These are phyloP conservation scores for Venturia canescens DNA, from an alignment of 1,140 invertebrate species.

Conservation along the genomic window DNA sequence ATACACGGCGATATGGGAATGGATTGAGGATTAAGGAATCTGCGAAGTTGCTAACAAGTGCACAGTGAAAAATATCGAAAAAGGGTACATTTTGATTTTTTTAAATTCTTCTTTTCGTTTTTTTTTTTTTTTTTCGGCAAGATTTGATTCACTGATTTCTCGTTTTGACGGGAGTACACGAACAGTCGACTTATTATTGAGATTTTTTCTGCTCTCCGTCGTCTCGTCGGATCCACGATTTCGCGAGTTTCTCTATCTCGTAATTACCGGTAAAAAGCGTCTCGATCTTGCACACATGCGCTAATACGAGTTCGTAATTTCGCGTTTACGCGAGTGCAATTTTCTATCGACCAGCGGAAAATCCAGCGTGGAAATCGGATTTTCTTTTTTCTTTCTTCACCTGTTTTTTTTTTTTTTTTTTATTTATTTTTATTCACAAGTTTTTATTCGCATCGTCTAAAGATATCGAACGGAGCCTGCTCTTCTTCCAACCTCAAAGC, in stretches of 20 bases:
- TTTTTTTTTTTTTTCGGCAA: neutral
- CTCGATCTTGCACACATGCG: neutral
- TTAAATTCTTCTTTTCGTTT: too few species aligned
- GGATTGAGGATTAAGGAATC: too few species aligned
- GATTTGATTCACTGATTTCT: too few species aligned
- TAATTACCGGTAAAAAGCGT: conserved; percentile 18
- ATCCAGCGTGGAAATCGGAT: neutral
- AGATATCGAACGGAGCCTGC: neutral
- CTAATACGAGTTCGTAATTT: neutral
- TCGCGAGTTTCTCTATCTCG: conserved; percentile 29
- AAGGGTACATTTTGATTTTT: too few species aligned
- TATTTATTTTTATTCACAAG: conserved; percentile 24
- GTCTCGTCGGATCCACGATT: neutral
- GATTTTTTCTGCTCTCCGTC: conserved; percentile 22
- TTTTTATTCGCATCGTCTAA: conserved; percentile 14
- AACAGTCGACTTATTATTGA: neutral
- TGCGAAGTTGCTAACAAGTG: too few species aligned
- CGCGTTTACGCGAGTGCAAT: conserved; percentile 15
- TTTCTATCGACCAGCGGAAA: neutral
- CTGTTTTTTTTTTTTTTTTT: neutral
- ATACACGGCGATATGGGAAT: neutral
- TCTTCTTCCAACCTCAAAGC: neutral
- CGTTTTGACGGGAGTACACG: neutral
- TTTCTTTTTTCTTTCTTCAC: neutral
- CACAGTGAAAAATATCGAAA: too few species aligned